These are phyloP conservation scores for Apteryx owenii DNA, from an alignment of 2,113 vertebrate genomes.

Conservation along the genomic window DNA sequence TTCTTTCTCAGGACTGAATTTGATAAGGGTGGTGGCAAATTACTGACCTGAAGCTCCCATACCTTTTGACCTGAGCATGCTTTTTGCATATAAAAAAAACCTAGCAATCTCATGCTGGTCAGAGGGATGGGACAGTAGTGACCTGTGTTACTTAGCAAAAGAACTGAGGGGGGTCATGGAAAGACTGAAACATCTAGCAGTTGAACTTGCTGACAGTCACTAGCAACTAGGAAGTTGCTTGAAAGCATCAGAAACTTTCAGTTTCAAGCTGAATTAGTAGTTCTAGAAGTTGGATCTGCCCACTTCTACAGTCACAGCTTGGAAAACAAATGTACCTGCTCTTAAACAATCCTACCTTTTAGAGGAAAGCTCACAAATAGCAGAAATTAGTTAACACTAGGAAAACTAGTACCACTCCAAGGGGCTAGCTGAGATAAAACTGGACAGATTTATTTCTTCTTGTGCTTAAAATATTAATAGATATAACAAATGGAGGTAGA, in stretches of 20 bases:
- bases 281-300: neutral
- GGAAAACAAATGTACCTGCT: neutral
- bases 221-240: neutral
- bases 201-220: neutral
- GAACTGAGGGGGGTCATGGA: accelerated
- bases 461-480: neutral
- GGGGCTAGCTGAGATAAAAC: neutral
- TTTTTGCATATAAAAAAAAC: neutral
- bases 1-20: neutral
- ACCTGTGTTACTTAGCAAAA: neutral
- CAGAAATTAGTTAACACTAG: neutral
- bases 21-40: too few species aligned
- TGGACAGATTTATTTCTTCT: neutral
- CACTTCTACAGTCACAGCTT: neutral
- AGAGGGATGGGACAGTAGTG: neutral
- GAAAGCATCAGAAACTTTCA: neutral
- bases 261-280: neutral
- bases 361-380: neutral
- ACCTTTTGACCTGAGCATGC: neutral
- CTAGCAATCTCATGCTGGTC: accelerated
- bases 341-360: accelerated
- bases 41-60: neutral
- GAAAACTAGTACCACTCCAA: neutral
- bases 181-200: neutral
- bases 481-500: neutral